Percentiles rank a stretch among this genome's conserved stretches.
Evolutionary conservation across 2,113 vertebrate species (phyloP).

Genomic region (Naja naja): DNA sequence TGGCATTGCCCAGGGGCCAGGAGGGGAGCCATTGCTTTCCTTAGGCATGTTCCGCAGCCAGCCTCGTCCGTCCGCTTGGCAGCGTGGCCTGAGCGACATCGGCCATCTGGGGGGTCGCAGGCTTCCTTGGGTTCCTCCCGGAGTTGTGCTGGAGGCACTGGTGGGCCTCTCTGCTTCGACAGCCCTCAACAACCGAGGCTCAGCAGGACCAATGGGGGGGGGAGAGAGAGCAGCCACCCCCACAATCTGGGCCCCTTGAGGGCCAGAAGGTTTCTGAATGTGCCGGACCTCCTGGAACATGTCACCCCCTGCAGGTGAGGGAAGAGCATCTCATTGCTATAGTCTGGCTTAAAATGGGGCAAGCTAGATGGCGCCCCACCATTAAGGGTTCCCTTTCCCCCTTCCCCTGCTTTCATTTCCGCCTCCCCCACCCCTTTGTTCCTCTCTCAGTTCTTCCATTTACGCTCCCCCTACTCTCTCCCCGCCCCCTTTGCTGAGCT

Average conservation of each 20-base stretch:
- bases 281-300: neutral
- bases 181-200: neutral
- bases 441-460: neutral
- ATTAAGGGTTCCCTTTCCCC: neutral
- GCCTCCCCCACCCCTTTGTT: neutral
- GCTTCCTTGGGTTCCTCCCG: neutral
- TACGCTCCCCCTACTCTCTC: neutral
- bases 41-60: neutral
- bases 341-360: neutral
- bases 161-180: neutral
- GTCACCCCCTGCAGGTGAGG: rapidly evolving
- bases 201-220: too few species aligned
- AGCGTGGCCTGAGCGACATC: neutral
- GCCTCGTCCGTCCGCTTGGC: neutral
- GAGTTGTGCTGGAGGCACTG: neutral
- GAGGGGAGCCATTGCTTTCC: neutral
- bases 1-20: neutral
- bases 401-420: neutral
- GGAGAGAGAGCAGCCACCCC: neutral
- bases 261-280: neutral
- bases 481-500: neutral
- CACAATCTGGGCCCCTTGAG: neutral
- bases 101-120: neutral
- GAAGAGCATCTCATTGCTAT: neutral
- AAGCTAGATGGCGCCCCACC: neutral